Evolutionary conservation across 35 echinoderm and acorn worm species (phyloP), one percentile per base, ranked within the genome.

Genomic region (Apostichopus parvimensis): DNA sequence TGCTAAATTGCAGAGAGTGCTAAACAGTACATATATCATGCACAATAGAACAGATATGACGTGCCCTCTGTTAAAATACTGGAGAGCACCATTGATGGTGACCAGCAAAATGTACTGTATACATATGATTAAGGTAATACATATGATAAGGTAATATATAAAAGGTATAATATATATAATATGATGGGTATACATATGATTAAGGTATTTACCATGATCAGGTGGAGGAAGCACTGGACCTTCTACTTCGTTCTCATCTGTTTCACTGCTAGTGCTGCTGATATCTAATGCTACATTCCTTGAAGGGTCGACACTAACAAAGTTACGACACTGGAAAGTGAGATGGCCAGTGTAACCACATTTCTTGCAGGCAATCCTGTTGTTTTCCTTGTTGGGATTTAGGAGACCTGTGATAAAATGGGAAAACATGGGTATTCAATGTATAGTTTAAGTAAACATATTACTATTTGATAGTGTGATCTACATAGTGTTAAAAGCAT

Each of bases 311-410:
- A 92, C 93, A 17, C 94, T 93, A 28, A 98, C 88, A 87, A 98
- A 98, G 88, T 98, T 98, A 11, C 97, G 90, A 59, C 97, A 98
- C 90, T 98, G 97, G 78, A 94, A 98, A 17, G 97, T 98, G 70
- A 98, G 93, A 78, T 98, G 97, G 14, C 97, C 97, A 8, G 93
- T 92, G 92, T 98, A 98, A 54, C 94, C 97, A 89, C 94, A 95
- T 90, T 94, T 98, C 91, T 93, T 94, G 76, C 94, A 98, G 70
- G 94, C 92, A 7, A 98, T 91, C 20, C 94, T 79, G 20, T 94
- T 95, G 89, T 98, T 98, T 71, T 98, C 94, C 77, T 95, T 98
- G 96, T 93, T 98, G 71, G 90, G 81, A 75, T 93, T 97, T 28
- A 94, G 57, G 9, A 97, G 86, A 59, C 85, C 93, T 92, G 7